Evolutionary conservation across 1,140 invertebrate species (phyloP).

Genomic region (Achroia grisella): DNA sequence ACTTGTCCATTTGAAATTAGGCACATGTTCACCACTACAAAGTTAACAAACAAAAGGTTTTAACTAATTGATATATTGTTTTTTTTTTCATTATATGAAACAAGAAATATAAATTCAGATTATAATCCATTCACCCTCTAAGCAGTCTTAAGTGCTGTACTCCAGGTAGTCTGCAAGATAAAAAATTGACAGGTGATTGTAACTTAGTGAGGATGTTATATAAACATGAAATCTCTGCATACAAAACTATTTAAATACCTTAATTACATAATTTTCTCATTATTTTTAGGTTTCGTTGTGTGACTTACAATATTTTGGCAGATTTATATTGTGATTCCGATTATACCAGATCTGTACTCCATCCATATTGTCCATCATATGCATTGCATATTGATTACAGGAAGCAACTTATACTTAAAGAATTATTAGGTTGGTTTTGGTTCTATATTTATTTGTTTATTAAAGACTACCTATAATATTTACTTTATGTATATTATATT

Average conservation of each 20-base stretch:
- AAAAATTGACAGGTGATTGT: too few species aligned
- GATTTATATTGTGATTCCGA: constrained; percentile 90
- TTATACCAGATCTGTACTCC: constrained; percentile 80
- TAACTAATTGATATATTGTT: neutral
- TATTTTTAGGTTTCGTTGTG: constrained; percentile 82
- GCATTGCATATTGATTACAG: constrained; percentile 89
- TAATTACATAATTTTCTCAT: neutral
- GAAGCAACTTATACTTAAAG: constrained; percentile 87
- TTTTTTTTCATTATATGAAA: too few species aligned
- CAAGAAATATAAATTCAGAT: too few species aligned
- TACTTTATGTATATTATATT: neutral
- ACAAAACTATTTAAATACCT: too few species aligned
- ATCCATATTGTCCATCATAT: constrained; percentile 86
- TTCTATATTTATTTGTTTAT: constrained; percentile 4
- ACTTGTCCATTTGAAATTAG: constrained; percentile 86
- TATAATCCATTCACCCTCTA: too few species aligned
- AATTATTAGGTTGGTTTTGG: constrained; percentile 80
- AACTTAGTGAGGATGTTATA: too few species aligned
- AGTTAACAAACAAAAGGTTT: constrained; percentile 64
- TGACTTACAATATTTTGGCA: constrained; percentile 93
- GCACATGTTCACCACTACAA: constrained; percentile 80
- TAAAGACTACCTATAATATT: neutral
- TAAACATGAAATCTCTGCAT: too few species aligned
- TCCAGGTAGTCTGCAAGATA: too few species aligned
- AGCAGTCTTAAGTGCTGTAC: too few species aligned